Percentiles rank a stretch among this genome's conserved stretches.
Conservation (phyloP, 2,797 vertebrate genomes). For the Pseudomugil gertrudae region DNA sequence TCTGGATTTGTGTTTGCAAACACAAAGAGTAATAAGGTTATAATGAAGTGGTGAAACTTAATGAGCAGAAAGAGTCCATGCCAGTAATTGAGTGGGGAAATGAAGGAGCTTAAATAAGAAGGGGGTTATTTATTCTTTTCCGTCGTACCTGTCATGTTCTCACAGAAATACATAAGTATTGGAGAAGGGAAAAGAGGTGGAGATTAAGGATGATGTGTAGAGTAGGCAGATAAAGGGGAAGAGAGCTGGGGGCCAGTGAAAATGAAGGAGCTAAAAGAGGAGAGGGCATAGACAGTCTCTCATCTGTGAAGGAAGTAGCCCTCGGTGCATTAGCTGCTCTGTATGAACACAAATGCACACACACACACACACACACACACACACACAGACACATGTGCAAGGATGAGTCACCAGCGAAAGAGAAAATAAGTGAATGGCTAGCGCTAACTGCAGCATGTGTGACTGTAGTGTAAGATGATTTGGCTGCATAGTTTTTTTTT, state of each 20-base stretch:
- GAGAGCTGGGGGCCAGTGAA: constrained; percentile 32
- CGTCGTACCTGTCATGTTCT: constrained; percentile 12
- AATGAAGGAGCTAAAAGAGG: constrained; percentile 31
- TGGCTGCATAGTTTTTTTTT: constrained; percentile 38
- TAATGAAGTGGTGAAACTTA: constrained; percentile 30
- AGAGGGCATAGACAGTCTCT: constrained; percentile 44
- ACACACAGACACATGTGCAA: constrained; percentile 24
- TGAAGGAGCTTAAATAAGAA: constrained; percentile 31
- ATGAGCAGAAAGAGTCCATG: constrained; percentile 33
- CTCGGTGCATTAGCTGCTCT: constrained; percentile 54
- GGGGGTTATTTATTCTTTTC: constrained; percentile 13
- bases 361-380: constrained; percentile 26
- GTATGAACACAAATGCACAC: constrained; percentile 24
- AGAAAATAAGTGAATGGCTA: constrained; percentile 60
- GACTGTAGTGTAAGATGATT: constrained; percentile 36
- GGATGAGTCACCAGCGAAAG: constrained; percentile 58
- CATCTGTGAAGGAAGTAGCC: constrained; percentile 41
- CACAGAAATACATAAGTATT: constrained; percentile 18
- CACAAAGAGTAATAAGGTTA: constrained; percentile 23
- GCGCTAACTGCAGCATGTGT: constrained; percentile 29
- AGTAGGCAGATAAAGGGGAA: constrained; percentile 44
- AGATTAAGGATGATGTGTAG: constrained; percentile 48
- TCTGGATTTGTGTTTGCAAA: constrained; percentile 34
- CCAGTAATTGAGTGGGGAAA: constrained; percentile 38
- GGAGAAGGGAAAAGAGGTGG: constrained; percentile 31